These are phyloP conservation scores for Bombus vancouverensis DNA, from an alignment of 1,140 invertebrate species.

Conservation along the genomic window DNA sequence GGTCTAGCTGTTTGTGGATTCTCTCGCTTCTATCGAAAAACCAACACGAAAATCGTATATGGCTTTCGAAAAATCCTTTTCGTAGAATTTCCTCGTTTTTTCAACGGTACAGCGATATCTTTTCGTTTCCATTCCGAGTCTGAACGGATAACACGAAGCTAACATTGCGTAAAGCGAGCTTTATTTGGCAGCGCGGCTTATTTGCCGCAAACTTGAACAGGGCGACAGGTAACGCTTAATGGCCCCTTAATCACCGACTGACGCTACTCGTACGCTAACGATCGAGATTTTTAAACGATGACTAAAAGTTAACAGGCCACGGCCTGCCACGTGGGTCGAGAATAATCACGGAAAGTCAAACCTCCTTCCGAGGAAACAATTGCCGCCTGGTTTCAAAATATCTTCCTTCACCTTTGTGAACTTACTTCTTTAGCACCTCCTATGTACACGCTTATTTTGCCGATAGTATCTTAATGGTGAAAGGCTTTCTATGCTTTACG, in stretches of 20 bases:
- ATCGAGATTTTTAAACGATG: background rate
- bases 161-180: background rate
- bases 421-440: background rate
- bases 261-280: background rate
- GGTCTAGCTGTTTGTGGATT: too few relatives aligned
- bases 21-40: too few relatives aligned
- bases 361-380: background rate
- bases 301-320: background rate
- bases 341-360: background rate
- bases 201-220: background rate
- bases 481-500: constrained; percentile 6
- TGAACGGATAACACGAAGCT: background rate
- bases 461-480: background rate
- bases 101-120: too few relatives aligned
- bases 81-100: too few relatives aligned
- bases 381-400: background rate
- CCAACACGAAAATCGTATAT: too few relatives aligned
- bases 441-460: background rate
- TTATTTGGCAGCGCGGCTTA: background rate
- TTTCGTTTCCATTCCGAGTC: too few relatives aligned
- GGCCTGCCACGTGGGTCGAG: background rate
- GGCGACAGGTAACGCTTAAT: background rate
- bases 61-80: too few relatives aligned
- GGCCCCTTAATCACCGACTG: constrained; percentile 2
- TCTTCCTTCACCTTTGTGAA: background rate